phyloP scores from a whole-genome alignment of 2,113 vertebrate species.

The Sminthopsis crassicaudata region DNA sequence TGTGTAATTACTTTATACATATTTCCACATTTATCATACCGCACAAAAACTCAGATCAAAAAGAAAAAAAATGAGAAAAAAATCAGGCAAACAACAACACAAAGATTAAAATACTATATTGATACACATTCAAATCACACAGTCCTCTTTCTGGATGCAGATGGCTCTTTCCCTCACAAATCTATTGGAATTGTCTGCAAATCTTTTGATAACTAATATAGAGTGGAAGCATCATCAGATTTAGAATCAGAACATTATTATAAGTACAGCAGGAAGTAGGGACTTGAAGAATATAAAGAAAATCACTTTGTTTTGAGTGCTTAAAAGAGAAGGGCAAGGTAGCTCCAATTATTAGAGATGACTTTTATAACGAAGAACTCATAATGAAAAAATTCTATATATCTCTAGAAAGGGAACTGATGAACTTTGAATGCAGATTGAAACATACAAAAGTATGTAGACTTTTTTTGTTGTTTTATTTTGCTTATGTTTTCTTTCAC shows the following conservation, averaged over 20 bases:
- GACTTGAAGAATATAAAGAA: neutral
- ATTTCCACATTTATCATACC: no score
- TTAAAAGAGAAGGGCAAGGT: neutral
- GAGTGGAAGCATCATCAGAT: neutral
- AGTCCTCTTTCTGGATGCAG: no score
- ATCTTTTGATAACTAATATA: neutral
- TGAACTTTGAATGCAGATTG: neutral
- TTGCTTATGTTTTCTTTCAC: neutral
- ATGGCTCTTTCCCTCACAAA: no score
- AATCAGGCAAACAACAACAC: no score
- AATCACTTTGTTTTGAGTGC: neutral
- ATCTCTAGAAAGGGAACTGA: neutral
- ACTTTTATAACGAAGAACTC: neutral
- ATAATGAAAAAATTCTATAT: neutral
- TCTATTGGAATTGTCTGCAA: neutral
- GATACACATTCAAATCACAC: no score
- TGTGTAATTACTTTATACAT: no score
- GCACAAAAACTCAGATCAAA: no score
- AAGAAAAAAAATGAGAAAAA: no score
- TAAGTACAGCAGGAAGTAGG: neutral
- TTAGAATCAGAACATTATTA: neutral
- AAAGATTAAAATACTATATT: no score
- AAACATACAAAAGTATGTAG: neutral
- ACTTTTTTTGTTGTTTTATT: neutral
- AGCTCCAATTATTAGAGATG: neutral